Base-by-base conservation (phyloP, 2,888 invertebrate species). In the Stramonita haemastoma region DNA sequence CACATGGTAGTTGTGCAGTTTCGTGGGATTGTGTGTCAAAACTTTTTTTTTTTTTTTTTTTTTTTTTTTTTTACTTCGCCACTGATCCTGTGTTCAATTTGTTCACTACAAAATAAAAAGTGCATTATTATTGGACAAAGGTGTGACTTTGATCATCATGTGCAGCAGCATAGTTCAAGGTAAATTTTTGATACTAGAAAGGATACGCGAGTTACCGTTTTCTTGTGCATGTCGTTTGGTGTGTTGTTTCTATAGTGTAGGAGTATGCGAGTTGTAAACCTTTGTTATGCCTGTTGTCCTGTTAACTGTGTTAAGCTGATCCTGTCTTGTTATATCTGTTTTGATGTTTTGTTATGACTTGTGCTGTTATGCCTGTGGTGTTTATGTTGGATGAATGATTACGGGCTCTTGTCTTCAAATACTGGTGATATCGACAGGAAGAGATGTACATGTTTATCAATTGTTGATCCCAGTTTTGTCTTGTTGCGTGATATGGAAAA, bases 1-100 rank as follows among this genome's bases (percentile, higher is more conserved):
- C 15, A 26, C 15, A 11, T 34, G 34, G 26, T 29, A 32, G 15
- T 17, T 34, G 29, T 81, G 81, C 15, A 46, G 26, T n/a, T 84
- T 56, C n/a, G n/a, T 13, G 29, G n/a, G 5, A 70, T n/a, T 26
- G 26, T 73, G 73, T 73, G 73, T 73, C 46, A 46, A 46, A 46
- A 46, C 46, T 46, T 46, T 46, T 46, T 46, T 46, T 46, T 73
- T 73, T 8, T 70, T 70, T 70, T 70, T 70, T 0, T 66, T 66
- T 66, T 4, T 66, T 66, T 70, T 70, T 46, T 46, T 36, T 8
- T 8, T n/a, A 17, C 60, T 57, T 84, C 60, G 22, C 86, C 86
- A 86, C 86, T 86, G 86, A 86, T 86, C 66, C 86, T 86, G 86
- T 86, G 86, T 86, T 86, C 86, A 86, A 86, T 86, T 56, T 5